A percentile compares a stretch with the other conserved stretches of the same genome.
phyloP scores from a whole-genome alignment of 2,113 vertebrate species.

The Desmodus rotundus region DNA sequence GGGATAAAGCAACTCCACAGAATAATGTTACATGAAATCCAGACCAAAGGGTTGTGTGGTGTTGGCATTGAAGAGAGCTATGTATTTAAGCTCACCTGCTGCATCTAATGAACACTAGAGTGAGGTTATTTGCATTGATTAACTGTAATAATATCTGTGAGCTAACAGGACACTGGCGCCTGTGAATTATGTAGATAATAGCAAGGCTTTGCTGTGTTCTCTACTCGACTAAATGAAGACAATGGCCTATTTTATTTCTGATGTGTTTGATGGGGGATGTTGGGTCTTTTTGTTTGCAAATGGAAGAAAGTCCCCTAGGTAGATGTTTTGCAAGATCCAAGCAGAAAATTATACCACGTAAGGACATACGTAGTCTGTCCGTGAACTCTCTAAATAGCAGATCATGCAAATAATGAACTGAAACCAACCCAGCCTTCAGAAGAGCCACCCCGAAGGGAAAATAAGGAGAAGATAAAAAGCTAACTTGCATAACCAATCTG shows the following conservation, averaged over 20 bases:
- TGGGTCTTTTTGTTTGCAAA: slow-evolving; percentile 33
- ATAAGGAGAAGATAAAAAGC: not conserved
- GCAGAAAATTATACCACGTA: slow-evolving; percentile 58
- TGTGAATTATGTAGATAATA: not conserved
- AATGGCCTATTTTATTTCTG: not conserved
- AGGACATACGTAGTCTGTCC: slow-evolving; percentile 54
- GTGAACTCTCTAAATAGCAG: slow-evolving; percentile 57
- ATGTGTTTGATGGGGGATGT: not conserved
- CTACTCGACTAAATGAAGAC: not conserved
- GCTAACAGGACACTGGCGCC: not conserved
- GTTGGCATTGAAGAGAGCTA: not conserved
- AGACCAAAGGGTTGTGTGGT: not conserved
- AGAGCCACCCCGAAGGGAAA: not conserved
- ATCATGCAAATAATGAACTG: slow-evolving; percentile 58
- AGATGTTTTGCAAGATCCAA: slow-evolving; percentile 52
- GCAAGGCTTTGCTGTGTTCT: not conserved
- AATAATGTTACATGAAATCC: not conserved
- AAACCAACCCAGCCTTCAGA: slow-evolving; percentile 66
- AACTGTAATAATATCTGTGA: not conserved
- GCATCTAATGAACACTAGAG: not conserved
- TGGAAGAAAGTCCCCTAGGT: slow-evolving; percentile 37
- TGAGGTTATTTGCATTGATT: not conserved
- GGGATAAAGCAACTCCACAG: not conserved
- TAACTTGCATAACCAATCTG: not conserved
- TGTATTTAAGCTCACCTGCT: not conserved